Percentiles rank a stretch among this genome's conserved stretches.
phyloP scores from a whole-genome alignment of 2,888 invertebrate species.

The Nemoura dubitans region DNA sequence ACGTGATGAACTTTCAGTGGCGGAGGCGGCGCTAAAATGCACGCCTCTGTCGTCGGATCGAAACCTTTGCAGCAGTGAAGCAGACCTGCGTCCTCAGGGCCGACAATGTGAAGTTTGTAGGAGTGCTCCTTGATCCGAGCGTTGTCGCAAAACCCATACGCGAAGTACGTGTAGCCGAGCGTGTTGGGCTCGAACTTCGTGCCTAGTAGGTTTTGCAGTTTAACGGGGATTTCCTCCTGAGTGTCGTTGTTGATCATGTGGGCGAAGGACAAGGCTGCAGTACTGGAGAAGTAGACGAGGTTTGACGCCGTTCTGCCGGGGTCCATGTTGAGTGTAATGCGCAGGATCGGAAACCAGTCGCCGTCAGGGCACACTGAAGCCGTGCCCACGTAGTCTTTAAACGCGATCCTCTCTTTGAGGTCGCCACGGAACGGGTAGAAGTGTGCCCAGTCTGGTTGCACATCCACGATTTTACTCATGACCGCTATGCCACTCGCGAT shows the following conservation, averaged over 20 bases:
- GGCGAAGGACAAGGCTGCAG: constrained; percentile 51
- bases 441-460: neutral
- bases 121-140: constrained; percentile 50
- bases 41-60: neutral
- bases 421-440: constrained; percentile 36
- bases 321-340: constrained; percentile 34
- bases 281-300: constrained; percentile 51
- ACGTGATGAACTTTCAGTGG: neutral
- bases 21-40: neutral
- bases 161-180: constrained; percentile 55
- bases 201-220: constrained; percentile 44
- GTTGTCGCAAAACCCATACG: constrained; percentile 53
- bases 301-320: constrained; percentile 39
- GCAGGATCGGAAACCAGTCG: constrained; percentile 35
- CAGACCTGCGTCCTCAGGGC: constrained; percentile 49
- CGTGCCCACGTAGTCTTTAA: neutral
- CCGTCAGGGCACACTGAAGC: neutral
- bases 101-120: constrained; percentile 54
- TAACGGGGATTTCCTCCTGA: constrained; percentile 51
- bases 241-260: constrained; percentile 55
- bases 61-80: constrained; percentile 17
- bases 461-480: neutral
- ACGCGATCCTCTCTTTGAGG: neutral
- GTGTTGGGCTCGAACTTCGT: constrained; percentile 12
- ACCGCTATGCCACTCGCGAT: neutral